Evolutionary conservation across 2,888 invertebrate species (phyloP), one percentile per base, ranked within the genome.

Genomic region (Stegophylla sp.): DNA sequence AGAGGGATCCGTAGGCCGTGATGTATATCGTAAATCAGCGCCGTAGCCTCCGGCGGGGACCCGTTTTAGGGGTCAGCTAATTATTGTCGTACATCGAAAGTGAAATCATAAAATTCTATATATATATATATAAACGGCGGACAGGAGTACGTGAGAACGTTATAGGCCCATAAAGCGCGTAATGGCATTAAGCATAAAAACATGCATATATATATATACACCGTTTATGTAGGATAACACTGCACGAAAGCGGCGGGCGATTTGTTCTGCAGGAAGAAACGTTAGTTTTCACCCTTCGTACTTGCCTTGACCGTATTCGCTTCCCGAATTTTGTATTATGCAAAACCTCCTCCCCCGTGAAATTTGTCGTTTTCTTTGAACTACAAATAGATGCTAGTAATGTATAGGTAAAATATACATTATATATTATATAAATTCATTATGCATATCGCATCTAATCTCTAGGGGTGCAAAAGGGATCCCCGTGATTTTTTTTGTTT

Each of bases 51-150:
- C 34, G 64, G n/a, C n/a, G n/a, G n/a, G n/a, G 64, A 13, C 5
- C 34, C 59, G 59, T 73, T n/a, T n/a, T 73, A 56, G 66, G 76
- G 76, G 76, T 76, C 76, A 76, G 66, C 76, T 76, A 76, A 76
- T 76, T 76, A 76, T 66, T 66, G 76, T 76, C 76, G 66, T 66
- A 66, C 76, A 53, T 53, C 66, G 76, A 76, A 76, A 76, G 76
- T 76, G 66, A 76, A 76, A 66, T 66, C 76, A 76, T 76, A 76
- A 76, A 76, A 76, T 61, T 43, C 41, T 28, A 66, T 69, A 71
- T 34, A n/a, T n/a, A n/a, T n/a, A n/a, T n/a, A n/a, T n/a, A n/a
- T n/a, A n/a, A n/a, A 53, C 51, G 64, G 51, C 12, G 34, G 41
- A 66, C 64, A 64, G 53, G 66, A 51, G 76, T 66, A 76, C 51